Evolutionary conservation across 2,113 vertebrate species (phyloP), one percentile per base, ranked within the genome.

Genomic region (Hippocampus abdominalis): DNA sequence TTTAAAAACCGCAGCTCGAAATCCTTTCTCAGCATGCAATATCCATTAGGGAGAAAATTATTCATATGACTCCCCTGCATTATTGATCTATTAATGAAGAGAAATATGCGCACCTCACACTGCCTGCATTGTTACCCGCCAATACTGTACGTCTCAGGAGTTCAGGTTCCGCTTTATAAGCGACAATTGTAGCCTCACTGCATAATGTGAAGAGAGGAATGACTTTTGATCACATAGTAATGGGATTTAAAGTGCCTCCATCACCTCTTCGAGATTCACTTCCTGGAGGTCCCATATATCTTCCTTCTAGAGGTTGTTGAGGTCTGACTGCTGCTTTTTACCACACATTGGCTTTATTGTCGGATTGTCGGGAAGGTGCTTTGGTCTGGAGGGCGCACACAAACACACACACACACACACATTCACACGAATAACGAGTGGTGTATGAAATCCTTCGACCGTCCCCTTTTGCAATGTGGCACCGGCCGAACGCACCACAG

Each of bases 31-130:
- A 91, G 90, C 89, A 91, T 90, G 89, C 90, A 92, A 89, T 88
- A 91, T 91, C 90, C 92, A 93, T 92, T 91, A 91, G 87, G 80
- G 79, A 74, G 76, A 84, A 92, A 92, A 92, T 89, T 87, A 93
- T 93, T 92, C 88, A 93, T 92, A 90, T 87, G 89, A 89, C 84
- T 88, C 79, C 56, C 62, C 59, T 93, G 76, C 88, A 93, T 92
- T 93, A 92, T 93, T 92, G 87, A 93, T 83, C 15, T 59, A 76
- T 82, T 89, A 90, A 91, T 91, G 88, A 92, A 86, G 87, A 90
- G 80, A 86, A 89, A 86, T 88, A 79, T 76, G 75, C 81, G 76
- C 57, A 68, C 83, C 82, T 80, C 70, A 64, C 62, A 70, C 84
- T 76, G 70, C 70, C 82, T 42, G 88, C 72, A 88, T 88, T 90